A percentile compares a stretch with the other conserved stretches of the same genome.
phyloP scores from a whole-genome alignment of 1,140 invertebrate species.

The Vollenhovia emeryi region DNA sequence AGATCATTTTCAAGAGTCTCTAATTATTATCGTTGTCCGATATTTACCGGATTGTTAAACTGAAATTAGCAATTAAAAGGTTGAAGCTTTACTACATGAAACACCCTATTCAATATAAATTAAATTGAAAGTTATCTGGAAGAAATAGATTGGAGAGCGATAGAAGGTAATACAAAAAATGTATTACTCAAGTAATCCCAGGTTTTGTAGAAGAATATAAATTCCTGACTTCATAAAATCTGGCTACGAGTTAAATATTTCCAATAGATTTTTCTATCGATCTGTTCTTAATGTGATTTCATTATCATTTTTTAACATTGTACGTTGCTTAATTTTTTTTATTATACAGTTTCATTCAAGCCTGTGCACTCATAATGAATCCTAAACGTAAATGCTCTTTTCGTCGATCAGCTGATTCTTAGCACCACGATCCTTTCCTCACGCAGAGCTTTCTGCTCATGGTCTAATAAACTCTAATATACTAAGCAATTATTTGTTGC shows the following conservation, averaged over 20 bases:
- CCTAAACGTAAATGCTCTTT: neutral
- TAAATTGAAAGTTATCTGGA: neutral
- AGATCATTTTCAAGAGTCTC: constrained; percentile 14
- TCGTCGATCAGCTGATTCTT: neutral
- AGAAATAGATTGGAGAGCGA: neutral
- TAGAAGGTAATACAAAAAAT: neutral
- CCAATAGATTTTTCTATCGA: neutral
- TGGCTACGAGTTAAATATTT: neutral
- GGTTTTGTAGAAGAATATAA: neutral
- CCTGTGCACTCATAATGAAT: neutral
- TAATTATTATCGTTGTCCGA: neutral
- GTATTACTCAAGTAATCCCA: neutral
- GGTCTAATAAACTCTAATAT: constrained; percentile 41
- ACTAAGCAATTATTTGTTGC: constrained; percentile 33
- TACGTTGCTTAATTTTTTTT: neutral
- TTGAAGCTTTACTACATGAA: too few species aligned
- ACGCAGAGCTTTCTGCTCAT: neutral
- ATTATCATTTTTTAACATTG: neutral
- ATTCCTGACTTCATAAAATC: neutral
- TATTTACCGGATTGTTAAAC: too few species aligned
- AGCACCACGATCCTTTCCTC: neutral
- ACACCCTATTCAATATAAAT: too few species aligned
- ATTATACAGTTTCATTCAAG: neutral
- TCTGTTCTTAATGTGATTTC: neutral
- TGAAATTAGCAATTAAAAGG: neutral